Evolutionary conservation across 2,113 vertebrate species (phyloP), one percentile per base, ranked within the genome.

Genomic region (Poeciliopsis turrubarensis): DNA sequence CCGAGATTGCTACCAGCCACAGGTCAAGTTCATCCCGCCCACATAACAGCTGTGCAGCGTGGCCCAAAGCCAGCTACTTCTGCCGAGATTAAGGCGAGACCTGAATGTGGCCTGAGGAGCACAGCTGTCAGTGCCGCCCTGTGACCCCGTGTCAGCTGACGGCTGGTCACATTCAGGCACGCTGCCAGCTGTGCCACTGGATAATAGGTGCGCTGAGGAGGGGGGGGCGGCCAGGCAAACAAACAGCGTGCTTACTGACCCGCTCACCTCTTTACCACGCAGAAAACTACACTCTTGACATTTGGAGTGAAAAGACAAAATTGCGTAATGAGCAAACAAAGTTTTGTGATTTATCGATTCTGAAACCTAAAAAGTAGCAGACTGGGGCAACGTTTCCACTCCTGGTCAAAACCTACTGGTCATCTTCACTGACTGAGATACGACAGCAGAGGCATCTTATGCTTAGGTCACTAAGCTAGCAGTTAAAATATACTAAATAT

Each of bases 21-120:
- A 84, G 87, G 83, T 89, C 83, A 69, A 39, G 79, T 81, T 80
- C 79, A 44, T 73, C 64, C 87, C 80, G 61, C 81, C 86, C 82
- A 76, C 82, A 26, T 22, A 68, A 76, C 89, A 88, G 83, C 85
- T 89, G 86, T 81, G 81, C 68, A 3, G 31, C 3, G 77, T 80
- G 84, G 88, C 79, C 79, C 29, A 25, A 30, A 66, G 82, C 86
- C 90, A 86, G 82, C 41, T 27, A 27, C 87, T 78, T 70, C 75
- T 83, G 26, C 70, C 39, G 64, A 72, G 51, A 84, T 72, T 63
- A 80, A 75, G 70, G 70, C 47, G 37, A 80, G 83, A 89, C 81
- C 85, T 82, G 72, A 77, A 64, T 54, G 0, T 30, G 79, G 75
- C 64, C 79, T 54, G 75, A 82, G 68, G 54, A 29, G 67, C 83